A percentile compares a stretch with the other conserved stretches of the same genome.
phyloP scores from a whole-genome alignment of 1,140 invertebrate species.

The Tribolium madens region DNA sequence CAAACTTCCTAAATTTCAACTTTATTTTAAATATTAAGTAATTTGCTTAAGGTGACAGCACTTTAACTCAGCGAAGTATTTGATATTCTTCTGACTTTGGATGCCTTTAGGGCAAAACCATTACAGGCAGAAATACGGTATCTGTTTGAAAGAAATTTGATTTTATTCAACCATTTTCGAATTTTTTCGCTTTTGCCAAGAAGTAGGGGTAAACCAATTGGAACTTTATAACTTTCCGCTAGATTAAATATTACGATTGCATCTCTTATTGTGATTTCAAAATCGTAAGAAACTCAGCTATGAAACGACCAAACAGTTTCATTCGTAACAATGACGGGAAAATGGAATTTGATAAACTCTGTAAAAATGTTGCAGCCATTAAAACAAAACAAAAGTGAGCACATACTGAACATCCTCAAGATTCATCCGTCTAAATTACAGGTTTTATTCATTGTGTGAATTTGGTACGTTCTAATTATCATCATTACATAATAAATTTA shows the following conservation, averaged over 20 bases:
- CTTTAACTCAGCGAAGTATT: too few relatives aligned
- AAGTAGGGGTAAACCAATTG: not conserved
- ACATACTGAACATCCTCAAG: conserved; percentile 3
- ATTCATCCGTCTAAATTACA: conserved; percentile 26
- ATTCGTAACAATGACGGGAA: conserved; percentile 28
- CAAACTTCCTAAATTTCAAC: too few relatives aligned
- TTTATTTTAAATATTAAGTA: too few relatives aligned
- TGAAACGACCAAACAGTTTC: too few relatives aligned
- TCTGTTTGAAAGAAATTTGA: too few relatives aligned
- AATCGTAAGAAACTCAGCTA: not conserved
- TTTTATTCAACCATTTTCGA: too few relatives aligned
- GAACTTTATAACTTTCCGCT: conserved; percentile 7
- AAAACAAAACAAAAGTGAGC: conserved; percentile 22
- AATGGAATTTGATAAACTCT: conserved; percentile 19
- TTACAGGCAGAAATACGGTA: too few relatives aligned
- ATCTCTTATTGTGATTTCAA: conserved; percentile 17
- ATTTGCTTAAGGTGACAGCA: too few relatives aligned
- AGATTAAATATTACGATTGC: conserved; percentile 9
- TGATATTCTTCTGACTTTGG: too few relatives aligned
- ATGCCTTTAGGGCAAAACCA: too few relatives aligned
- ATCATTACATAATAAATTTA: conserved; percentile 27
- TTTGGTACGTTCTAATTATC: conserved; percentile 24
- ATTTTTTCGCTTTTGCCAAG: too few relatives aligned
- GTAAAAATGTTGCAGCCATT: conserved; percentile 19
- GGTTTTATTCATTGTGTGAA: conserved; percentile 31